phyloP scores from a whole-genome alignment of 2,888 invertebrate species.

The Drosophila setosimentum region DNA sequence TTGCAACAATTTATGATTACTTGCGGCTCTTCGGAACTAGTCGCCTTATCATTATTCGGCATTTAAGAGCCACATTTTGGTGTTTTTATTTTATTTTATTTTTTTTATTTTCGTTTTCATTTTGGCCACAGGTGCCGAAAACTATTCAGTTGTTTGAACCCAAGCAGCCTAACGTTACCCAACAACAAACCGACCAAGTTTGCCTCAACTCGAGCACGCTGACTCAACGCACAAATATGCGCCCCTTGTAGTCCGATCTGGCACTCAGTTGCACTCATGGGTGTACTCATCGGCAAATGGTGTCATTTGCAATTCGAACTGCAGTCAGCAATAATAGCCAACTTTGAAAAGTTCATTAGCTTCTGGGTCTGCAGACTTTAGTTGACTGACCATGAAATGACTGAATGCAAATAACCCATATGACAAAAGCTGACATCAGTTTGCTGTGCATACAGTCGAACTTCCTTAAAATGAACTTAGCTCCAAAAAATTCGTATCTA shows the following conservation, averaged over 20 bases:
- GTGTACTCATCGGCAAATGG: conserved; percentile 10
- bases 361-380: conserved; percentile 27
- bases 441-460: neutral
- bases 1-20: conserved; percentile 59
- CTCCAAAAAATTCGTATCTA: neutral
- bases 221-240: conserved; percentile 53
- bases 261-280: conserved; percentile 6
- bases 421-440: conserved; percentile 16
- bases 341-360: conserved; percentile 51
- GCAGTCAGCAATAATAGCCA: conserved; percentile 31
- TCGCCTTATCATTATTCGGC: conserved; percentile 60
- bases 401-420: neutral
- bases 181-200: conserved; percentile 1
- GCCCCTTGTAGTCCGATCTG: conserved; percentile 17
- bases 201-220: conserved; percentile 26
- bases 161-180: neutral
- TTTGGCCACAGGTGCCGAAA: conserved; percentile 21
- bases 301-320: conserved; percentile 41
- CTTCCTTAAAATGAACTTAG: neutral
- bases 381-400: conserved; percentile 28
- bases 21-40: conserved; percentile 51
- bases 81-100: conserved; percentile 8
- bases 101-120: neutral
- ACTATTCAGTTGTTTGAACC: conserved; percentile 24
- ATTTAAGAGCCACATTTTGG: conserved; percentile 37